These are phyloP conservation scores for Melipona quadrifasciata DNA, from an alignment of 1,140 invertebrate species.

Conservation along the genomic window DNA sequence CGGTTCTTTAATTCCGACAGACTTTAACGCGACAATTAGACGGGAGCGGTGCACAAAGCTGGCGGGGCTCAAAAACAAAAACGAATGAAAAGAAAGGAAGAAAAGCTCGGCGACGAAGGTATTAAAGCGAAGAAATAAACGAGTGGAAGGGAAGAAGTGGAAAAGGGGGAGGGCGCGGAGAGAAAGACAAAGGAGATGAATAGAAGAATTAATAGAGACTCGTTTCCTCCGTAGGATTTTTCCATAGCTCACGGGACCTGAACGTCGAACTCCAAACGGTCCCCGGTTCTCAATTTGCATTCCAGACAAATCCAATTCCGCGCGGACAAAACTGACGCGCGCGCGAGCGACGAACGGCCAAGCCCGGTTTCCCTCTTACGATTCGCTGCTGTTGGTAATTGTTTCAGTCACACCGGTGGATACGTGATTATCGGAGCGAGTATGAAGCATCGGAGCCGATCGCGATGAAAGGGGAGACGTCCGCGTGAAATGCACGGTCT, in stretches of 20 bases:
- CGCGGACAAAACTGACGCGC: slow-evolving; percentile 63
- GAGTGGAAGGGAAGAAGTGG: background rate
- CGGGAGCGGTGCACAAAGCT: slow-evolving; percentile 8
- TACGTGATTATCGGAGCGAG: slow-evolving; percentile 60
- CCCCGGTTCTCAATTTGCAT: slow-evolving; percentile 67
- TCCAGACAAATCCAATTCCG: slow-evolving; percentile 71
- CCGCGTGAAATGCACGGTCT: background rate
- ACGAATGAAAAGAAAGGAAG: background rate
- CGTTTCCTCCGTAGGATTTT: slow-evolving; percentile 22
- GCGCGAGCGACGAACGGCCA: slow-evolving; percentile 20
- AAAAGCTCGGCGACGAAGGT: background rate
- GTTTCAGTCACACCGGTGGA: slow-evolving; percentile 54
- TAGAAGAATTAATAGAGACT: slow-evolving; percentile 27
- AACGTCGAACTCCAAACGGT: slow-evolving; percentile 42
- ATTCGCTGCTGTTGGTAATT: slow-evolving; percentile 56
- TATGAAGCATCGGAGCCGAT: slow-evolving; percentile 30
- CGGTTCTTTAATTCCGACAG: slow-evolving; percentile 1
- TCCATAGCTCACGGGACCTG: slow-evolving; percentile 15
- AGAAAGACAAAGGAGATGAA: background rate
- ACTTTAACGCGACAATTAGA: slow-evolving; percentile 22
- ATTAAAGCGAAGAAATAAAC: slow-evolving; percentile 2
- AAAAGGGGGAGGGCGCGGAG: too few species aligned
- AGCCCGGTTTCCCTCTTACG: slow-evolving; percentile 54
- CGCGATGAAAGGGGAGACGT: slow-evolving; percentile 7
- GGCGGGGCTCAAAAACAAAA: slow-evolving; percentile 2